phyloP scores from a whole-genome alignment of 92 coral and sea anemone genomes.

The Actinostola sp. region DNA sequence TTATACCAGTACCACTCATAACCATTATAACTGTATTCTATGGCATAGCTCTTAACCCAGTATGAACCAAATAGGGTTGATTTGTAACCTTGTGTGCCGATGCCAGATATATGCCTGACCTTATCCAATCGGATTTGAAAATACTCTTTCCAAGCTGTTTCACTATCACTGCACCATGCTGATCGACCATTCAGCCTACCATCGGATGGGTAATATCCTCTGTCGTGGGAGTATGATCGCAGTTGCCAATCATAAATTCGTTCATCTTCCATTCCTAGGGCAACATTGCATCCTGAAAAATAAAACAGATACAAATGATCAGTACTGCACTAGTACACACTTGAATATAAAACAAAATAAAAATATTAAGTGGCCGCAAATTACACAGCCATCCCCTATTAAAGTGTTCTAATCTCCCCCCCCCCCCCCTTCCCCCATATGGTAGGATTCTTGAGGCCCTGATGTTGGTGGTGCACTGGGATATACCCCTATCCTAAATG shows the following conservation, averaged over 20 bases:
- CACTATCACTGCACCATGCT: conserved; percentile 60
- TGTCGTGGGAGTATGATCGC: conserved; percentile 11
- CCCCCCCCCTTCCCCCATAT: too few species aligned
- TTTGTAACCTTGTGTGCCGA: conserved; percentile 52
- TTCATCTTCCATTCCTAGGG: conserved; percentile 52
- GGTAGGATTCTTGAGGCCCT: too few species aligned
- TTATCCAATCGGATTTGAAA: conserved; percentile 52
- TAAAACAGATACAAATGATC: too few species aligned
- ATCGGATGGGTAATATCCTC: conserved; percentile 36
- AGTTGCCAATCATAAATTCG: conserved; percentile 40
- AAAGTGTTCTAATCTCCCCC: too few species aligned
- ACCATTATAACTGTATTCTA: conserved; percentile 69
- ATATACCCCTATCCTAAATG: too few species aligned
- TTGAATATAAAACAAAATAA: too few species aligned
- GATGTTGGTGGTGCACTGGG: too few species aligned
- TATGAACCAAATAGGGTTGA: background rate
- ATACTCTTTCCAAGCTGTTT: conserved; percentile 26
- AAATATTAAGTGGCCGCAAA: too few species aligned
- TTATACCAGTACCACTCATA: conserved; percentile 40
- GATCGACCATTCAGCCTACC: conserved; percentile 37
- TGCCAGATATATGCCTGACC: conserved; percentile 60
- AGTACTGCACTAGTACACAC: too few species aligned
- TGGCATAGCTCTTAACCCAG: conserved; percentile 44
- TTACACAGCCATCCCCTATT: too few species aligned
- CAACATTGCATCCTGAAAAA: conserved; percentile 41